Evolutionary conservation across 2,113 vertebrate species (phyloP), one percentile per base, ranked within the genome.

Genomic region (Dicerorhinus sumatrensis): DNA sequence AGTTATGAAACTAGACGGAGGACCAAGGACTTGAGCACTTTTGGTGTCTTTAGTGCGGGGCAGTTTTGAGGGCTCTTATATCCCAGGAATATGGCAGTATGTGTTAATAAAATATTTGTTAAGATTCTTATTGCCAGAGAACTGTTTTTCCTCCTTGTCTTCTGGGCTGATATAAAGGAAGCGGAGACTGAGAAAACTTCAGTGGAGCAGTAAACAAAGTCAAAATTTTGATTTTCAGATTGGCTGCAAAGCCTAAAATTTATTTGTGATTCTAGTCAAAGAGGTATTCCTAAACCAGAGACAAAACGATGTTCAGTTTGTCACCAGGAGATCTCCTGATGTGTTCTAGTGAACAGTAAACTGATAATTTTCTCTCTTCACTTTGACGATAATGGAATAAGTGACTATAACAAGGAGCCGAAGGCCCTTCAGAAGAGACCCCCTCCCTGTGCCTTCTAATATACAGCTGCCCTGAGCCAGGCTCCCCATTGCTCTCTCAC

Each of bases 81-180:
- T 83, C 85, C 96, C 63, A 36, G 58, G 13, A 84, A 33, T 27
- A 67, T 11, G 81, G 63, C 0, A 1, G 75, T 77, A 39, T 97
- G 42, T 97, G 82, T 95, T 98, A 99, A 98, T 99, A 98, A 98
- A 98, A 91, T 91, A 87, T 97, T 98, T 98, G 94, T 2, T 97
- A 83, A 83, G 72, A 73, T 93, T 69, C 54, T 98, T 93, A 8
- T 31, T 93, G 3, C 72, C 0, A 0, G 7, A 62, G 2, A 91
- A 0, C 0, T 73, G 3, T 51, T 79, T 79, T 86, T 54, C 42
- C 27, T n/a, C 29, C 31, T 65, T 62, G 25, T 20, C 42, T 51
- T 33, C 39, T 23, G 46, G 12, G 18, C 76, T 29, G 51, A 39
- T 67, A 18, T 20, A 80, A 67, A 89, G 63, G 73, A 92, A 80